These are phyloP conservation scores for Phyllostomus discolor DNA, from an alignment of 2,113 vertebrate genomes.

Conservation along the genomic window DNA sequence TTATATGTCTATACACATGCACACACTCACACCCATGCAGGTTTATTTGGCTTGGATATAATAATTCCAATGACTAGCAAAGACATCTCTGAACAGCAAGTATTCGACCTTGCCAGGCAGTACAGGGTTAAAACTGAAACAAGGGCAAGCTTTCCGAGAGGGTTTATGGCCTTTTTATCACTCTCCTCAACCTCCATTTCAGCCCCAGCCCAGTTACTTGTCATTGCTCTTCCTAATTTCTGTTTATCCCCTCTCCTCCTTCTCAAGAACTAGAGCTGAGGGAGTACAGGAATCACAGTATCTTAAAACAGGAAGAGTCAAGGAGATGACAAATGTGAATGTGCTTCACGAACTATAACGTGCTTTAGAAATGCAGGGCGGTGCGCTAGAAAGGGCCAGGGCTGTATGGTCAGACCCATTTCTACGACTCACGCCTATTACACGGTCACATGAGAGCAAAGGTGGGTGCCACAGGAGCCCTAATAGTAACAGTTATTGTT, in stretches of 20 bases:
- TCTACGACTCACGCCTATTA: not conserved
- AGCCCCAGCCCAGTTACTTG: not conserved
- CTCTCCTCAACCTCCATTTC: not conserved
- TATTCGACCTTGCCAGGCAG: not conserved
- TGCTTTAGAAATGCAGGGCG: not conserved
- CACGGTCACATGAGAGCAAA: not conserved
- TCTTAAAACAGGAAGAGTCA: not conserved
- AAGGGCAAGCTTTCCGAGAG: not conserved
- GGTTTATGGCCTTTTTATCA: not conserved
- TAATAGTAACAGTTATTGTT: not conserved
- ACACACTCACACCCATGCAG: not conserved
- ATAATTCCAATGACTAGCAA: not conserved
- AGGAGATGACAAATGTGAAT: not conserved
- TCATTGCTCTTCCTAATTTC: not conserved
- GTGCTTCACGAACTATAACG: not conserved
- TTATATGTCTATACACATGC: not conserved
- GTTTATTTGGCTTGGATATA: not conserved
- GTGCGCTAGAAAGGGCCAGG: not conserved
- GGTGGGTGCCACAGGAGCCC: not conserved
- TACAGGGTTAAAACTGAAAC: not conserved
- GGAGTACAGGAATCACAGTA: not conserved
- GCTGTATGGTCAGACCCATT: conserved; percentile 1
- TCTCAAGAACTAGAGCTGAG: not conserved
- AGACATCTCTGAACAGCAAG: not conserved
- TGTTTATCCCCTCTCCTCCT: not conserved